Base-by-base conservation (phyloP, 92 coral and sea anemone genomes). In the Meandrina meandrites region DNA sequence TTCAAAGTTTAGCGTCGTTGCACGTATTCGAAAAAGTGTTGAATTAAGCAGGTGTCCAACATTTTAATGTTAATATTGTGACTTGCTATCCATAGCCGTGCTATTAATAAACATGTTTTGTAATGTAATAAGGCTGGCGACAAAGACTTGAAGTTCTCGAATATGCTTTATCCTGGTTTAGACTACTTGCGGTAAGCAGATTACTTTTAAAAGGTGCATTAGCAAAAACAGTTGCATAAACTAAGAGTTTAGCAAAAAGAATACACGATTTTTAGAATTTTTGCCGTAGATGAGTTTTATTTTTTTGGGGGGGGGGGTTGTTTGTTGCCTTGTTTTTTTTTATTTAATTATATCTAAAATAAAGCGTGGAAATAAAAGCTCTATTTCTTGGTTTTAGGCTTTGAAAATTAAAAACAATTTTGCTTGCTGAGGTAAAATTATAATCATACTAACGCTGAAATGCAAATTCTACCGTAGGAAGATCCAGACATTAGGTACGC, bases 41-140 rank as follows among this genome's bases (percentile, higher is more conserved):
- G 45, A 24, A 28, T 57, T 36, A 35, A 56, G 83, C 83, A 79
- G 83, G 83, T 79, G 83, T 35, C 83, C 45, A 56, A 36, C 21
- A 35, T 19, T 79, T 54, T 35, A 53, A 53, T 79, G 82, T 21
- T 79, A 34, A 34, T 56, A 12, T 47, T 7, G 53, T 30, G 12
- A 18, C 64, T 47, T 77, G 36, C 37, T 47, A 47, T 27, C 15
- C 32, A 54, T 4, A 77, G 36, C 19, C 22, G 36, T 57, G 60
- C 62, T 16, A 1, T 48, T 62, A 77, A 77, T 77, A 77, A 77
- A 45, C 34, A 45, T 31, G 30, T 24, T 18, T 16, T 27, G n/a
- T 5, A 24, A 28, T 50, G 81, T 30, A 35, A 36, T 36, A 48
- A 1, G 81, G 36, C 64, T 16, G 50, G 31, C 13, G 30, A 34